Evolutionary conservation across 2,888 invertebrate genomes (phyloP).

Genomic region (Scaptomyza polygonia): DNA sequence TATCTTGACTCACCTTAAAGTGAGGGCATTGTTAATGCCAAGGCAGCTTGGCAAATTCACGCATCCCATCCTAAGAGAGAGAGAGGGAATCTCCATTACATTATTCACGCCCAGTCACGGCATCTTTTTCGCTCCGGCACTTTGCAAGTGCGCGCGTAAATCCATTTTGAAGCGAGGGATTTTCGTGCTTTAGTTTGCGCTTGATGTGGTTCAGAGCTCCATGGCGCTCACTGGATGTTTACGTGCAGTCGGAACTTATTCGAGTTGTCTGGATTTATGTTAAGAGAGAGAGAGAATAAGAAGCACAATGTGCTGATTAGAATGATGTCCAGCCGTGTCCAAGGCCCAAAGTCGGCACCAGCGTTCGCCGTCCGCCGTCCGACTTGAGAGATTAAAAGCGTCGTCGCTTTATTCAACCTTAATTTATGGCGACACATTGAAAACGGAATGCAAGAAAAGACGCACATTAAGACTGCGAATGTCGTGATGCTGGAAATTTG

Average conservation of each 20-base stretch:
- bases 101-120: constrained; percentile 29
- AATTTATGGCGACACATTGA: constrained; percentile 62
- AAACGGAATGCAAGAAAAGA: constrained; percentile 5
- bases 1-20: constrained; percentile 33
- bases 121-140: constrained; percentile 45
- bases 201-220: constrained; percentile 45
- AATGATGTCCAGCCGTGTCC: constrained; percentile 34
- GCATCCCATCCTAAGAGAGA: constrained; percentile 28
- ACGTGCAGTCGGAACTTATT: constrained; percentile 59
- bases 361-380: constrained; percentile 10
- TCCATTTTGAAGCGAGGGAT: constrained; percentile 64
- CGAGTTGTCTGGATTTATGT: constrained; percentile 64
- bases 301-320: constrained; percentile 58
- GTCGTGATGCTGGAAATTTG: constrained; percentile 19
- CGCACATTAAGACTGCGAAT: constrained; percentile 30
- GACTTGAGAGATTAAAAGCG: constrained; percentile 65
- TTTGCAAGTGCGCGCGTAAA: constrained; percentile 55
- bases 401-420: constrained; percentile 50
- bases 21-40: constrained; percentile 54
- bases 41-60: constrained; percentile 65
- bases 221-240: constrained; percentile 25
- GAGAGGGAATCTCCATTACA: constrained; percentile 4
- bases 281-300: constrained; percentile 23
- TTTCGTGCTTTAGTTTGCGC: constrained; percentile 59
- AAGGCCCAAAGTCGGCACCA: background rate